Percentiles rank a stretch among this genome's conserved stretches.
These are phyloP conservation scores for Casuarius casuarius DNA, from an alignment of 2,113 vertebrate genomes.

Conservation along the genomic window DNA sequence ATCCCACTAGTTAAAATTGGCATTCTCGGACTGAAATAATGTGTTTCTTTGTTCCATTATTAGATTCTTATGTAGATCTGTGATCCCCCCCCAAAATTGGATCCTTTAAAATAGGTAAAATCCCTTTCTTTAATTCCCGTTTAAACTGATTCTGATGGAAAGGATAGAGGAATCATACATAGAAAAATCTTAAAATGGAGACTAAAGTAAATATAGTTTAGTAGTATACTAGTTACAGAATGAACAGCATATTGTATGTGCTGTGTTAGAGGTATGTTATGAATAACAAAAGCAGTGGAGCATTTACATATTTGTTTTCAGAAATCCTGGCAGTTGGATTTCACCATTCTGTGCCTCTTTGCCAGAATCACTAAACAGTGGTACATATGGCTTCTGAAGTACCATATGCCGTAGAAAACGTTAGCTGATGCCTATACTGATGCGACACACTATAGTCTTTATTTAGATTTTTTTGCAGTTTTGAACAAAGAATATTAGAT, in stretches of 20 bases:
- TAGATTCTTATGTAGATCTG: not conserved
- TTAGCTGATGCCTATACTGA: slow-evolving; percentile 94
- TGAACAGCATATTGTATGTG: slow-evolving; percentile 88
- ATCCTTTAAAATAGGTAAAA: not conserved
- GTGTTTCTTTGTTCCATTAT: slow-evolving; percentile 68
- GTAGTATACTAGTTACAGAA: slow-evolving; percentile 79
- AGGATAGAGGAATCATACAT: not conserved
- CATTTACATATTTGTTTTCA: slow-evolving; percentile 95
- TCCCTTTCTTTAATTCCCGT: not conserved
- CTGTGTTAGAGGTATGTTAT: slow-evolving; percentile 87
- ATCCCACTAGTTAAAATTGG: not conserved
- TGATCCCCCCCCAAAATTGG: not conserved
- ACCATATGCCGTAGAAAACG: slow-evolving; percentile 99
- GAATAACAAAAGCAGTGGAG: slow-evolving; percentile 93
- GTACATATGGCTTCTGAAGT: slow-evolving; percentile 99
- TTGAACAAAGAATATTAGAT: slow-evolving; percentile 85
- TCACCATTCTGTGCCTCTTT: slow-evolving; percentile 93
- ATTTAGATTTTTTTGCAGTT: slow-evolving; percentile 85
- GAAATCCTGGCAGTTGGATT: slow-evolving; percentile 93
- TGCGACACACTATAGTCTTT: slow-evolving; percentile 84
- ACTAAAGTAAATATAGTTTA: slow-evolving; percentile 69
- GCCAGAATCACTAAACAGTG: slow-evolving; percentile 99
- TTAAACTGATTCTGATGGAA: not conserved
- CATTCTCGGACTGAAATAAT: not conserved
- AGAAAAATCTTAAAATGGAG: slow-evolving; percentile 49